A percentile compares a stretch with the other conserved stretches of the same genome.
phyloP scores from a whole-genome alignment of 1,140 invertebrate species.

The Drosophila pruinosa region DNA sequence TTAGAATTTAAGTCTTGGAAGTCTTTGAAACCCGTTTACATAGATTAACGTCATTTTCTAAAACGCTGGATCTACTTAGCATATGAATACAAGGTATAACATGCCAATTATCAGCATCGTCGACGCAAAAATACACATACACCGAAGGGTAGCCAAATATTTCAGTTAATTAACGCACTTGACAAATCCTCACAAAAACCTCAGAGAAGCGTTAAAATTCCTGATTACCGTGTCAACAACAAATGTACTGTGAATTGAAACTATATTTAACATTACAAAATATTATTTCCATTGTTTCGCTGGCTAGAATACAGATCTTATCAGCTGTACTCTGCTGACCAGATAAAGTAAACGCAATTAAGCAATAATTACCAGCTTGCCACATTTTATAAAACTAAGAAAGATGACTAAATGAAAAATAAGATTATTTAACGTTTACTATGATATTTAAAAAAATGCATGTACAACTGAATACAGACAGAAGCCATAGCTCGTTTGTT shows the following conservation, averaged over 20 bases:
- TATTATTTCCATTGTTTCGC: background rate
- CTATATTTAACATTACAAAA: background rate
- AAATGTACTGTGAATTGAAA: constrained; percentile 10
- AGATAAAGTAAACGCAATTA: constrained; percentile 1
- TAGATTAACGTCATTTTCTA: background rate
- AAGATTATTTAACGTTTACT: background rate
- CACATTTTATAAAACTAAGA: background rate
- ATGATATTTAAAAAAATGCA: background rate
- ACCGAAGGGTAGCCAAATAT: constrained; percentile 15
- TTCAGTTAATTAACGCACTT: constrained; percentile 61
- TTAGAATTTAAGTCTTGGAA: no score
- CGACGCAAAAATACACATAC: background rate
- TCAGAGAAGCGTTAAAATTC: constrained; percentile 34
- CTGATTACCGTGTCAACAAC: constrained; percentile 30
- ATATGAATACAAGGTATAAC: background rate
- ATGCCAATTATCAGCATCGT: background rate
- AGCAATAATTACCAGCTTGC: background rate
- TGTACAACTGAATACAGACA: background rate
- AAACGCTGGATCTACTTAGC: no score
- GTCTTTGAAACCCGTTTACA: background rate
- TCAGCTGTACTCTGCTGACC: background rate
- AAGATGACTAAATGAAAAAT: background rate
- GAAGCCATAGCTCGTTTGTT: background rate
- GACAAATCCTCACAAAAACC: constrained; percentile 41
- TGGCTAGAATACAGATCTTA: background rate